phyloP scores from a whole-genome alignment of 2,113 vertebrate species.

The Eulemur rufifrons region DNA sequence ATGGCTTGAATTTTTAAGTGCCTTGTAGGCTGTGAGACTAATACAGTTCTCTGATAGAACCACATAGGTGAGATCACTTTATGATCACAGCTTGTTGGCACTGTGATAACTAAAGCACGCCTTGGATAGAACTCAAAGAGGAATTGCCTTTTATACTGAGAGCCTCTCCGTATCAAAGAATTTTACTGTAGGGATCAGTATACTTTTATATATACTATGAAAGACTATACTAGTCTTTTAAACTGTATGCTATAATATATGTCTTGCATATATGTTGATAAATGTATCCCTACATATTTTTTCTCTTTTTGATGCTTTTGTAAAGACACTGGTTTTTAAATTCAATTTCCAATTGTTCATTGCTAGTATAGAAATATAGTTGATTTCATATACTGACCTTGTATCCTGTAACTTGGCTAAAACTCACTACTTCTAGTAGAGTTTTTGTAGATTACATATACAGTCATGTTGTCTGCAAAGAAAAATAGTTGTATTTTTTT shows the following conservation, averaged over 20 bases:
- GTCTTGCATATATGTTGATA: neutral
- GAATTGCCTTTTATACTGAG: conserved; percentile 6
- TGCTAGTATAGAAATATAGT: neutral
- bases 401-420: neutral
- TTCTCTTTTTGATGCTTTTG: neutral
- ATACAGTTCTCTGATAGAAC: neutral
- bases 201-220: neutral
- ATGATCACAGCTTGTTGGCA: neutral
- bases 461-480: neutral
- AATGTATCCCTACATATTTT: neutral
- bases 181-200: neutral
- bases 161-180: neutral
- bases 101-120: neutral
- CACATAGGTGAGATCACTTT: neutral
- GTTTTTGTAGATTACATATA: neutral
- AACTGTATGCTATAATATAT: neutral
- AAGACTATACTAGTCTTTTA: neutral
- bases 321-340: neutral
- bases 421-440: neutral
- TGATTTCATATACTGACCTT: conserved; percentile 25
- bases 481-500: neutral
- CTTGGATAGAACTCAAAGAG: neutral
- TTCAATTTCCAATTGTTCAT: neutral
- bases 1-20: conserved; percentile 41
- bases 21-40: neutral